Percentiles rank a stretch among this genome's conserved stretches.
phyloP scores from a whole-genome alignment of 2,888 invertebrate genomes.

The Uloborus plumipes region DNA sequence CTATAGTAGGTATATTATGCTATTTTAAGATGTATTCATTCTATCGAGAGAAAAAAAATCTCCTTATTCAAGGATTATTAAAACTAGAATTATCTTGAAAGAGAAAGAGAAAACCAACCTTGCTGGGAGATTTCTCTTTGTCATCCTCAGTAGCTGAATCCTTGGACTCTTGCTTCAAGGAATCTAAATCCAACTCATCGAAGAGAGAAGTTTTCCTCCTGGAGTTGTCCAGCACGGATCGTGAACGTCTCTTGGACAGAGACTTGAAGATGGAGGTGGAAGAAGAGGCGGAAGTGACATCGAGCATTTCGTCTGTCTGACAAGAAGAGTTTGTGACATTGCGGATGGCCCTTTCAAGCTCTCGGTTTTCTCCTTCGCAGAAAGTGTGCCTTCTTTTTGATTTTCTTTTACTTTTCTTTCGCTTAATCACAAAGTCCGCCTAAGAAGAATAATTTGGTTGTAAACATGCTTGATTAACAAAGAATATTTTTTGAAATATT shows the following conservation, averaged over 20 bases:
- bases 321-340: slow-evolving; percentile 61
- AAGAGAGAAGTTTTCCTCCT: slow-evolving; percentile 1
- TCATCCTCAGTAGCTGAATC: slow-evolving; percentile 49
- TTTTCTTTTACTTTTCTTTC: slow-evolving; percentile 65
- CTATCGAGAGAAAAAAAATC: too few relatives aligned
- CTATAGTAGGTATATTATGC: too few relatives aligned
- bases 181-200: slow-evolving; percentile 33
- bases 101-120: slow-evolving; percentile 11
- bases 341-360: slow-evolving; percentile 49
- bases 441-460: slow-evolving; percentile 14
- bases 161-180: slow-evolving; percentile 15
- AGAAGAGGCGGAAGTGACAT: slow-evolving; percentile 16
- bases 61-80: too few relatives aligned
- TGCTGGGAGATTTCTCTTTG: slow-evolving; percentile 43
- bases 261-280: slow-evolving; percentile 1
- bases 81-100: too few relatives aligned
- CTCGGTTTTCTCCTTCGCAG: slow-evolving; percentile 78
- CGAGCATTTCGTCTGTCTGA: slow-evolving; percentile 60
- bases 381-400: slow-evolving; percentile 80
- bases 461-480: too few relatives aligned
- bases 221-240: slow-evolving; percentile 36
- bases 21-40: too few relatives aligned
- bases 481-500: too few relatives aligned
- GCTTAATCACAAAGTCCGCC: slow-evolving; percentile 65
- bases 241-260: slow-evolving; percentile 33